Evolutionary conservation across 2,888 invertebrate species (phyloP), one percentile per base, ranked within the genome.

Genomic region (Ectemnius cavifrons): DNA sequence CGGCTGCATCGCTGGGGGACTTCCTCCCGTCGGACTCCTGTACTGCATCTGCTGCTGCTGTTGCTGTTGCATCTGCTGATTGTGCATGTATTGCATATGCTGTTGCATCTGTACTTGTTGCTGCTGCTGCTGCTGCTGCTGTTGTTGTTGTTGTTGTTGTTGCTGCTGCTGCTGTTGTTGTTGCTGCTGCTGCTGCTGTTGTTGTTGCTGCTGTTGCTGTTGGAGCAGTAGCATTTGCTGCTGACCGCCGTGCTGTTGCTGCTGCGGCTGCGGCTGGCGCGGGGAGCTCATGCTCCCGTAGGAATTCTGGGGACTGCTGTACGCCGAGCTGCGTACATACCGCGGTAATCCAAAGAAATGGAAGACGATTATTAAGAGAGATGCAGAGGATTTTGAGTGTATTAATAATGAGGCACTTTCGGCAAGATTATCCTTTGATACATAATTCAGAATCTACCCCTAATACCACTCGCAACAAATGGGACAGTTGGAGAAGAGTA

Each of bases 21-120:
- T 93, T 46, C 94, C 94, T 13, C 94, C 94, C 86, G 92, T 89
- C 70, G 95, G 93, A 85, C 94, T 94, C 75, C 92, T 89, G 89
- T 92, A 85, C 83, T 90, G 90, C 78, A 90, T 86, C 64, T 91
- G 91, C 69, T 93, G 91, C 23, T 87, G 37, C 11, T 37, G 92
- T 85, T 92, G 92, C 88, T 88, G 89, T 13, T 80, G 81, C 57
- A 92, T 92, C 88, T 93, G 93, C 84, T 92, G 92, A 84, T 92
- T 92, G 91, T 95, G 86, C 37, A 85, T 82, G 16, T 89, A 89
- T 47, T 85, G 88, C 62, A 71, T 75, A 2, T 75, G 75, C 56
- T 85, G 84, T 52, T 82, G 86, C 71, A 85, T 86, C 45, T 86
- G 87, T 13, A 85, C 85, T 14, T 81, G 84, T 46, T 89, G 89